Percentiles rank a stretch among this genome's conserved stretches.
These are phyloP conservation scores for Pemphigus obesinymphae DNA, from an alignment of 1,140 invertebrate genomes.

Conservation along the genomic window DNA sequence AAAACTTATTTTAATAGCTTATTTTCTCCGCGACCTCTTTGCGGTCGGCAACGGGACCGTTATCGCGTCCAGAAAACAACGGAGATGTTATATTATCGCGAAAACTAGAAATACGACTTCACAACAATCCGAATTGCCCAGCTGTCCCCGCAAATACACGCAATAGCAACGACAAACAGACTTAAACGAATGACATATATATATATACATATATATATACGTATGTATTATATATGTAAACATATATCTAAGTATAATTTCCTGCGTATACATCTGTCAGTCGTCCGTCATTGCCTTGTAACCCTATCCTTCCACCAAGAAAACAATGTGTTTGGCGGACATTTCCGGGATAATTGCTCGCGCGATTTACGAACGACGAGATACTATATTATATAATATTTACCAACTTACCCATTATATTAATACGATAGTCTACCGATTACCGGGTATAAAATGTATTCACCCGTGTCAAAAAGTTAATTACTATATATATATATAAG, in stretches of 20 bases:
- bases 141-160: background rate
- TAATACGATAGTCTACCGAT: background rate
- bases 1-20: conserved; percentile 1
- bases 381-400: too few relatives aligned
- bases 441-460: too few relatives aligned
- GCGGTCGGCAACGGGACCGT: background rate
- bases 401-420: too few relatives aligned
- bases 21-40: background rate
- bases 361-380: too few relatives aligned
- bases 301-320: too few relatives aligned
- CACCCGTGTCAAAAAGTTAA: conserved; percentile 22
- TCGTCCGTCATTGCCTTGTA: background rate
- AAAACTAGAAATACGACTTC: background rate
- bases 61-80: background rate
- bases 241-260: background rate
- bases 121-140: background rate
- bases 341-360: too few relatives aligned
- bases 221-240: too few relatives aligned
- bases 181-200: too few relatives aligned
- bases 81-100: background rate
- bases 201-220: too few relatives aligned
- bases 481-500: too few relatives aligned
- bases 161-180: background rate
- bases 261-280: background rate
- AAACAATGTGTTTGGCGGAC: too few relatives aligned